Percentiles rank a stretch among this genome's conserved stretches.
Evolutionary conservation across 2,113 vertebrate species (phyloP).

Genomic region (Chloropsis hardwickii): DNA sequence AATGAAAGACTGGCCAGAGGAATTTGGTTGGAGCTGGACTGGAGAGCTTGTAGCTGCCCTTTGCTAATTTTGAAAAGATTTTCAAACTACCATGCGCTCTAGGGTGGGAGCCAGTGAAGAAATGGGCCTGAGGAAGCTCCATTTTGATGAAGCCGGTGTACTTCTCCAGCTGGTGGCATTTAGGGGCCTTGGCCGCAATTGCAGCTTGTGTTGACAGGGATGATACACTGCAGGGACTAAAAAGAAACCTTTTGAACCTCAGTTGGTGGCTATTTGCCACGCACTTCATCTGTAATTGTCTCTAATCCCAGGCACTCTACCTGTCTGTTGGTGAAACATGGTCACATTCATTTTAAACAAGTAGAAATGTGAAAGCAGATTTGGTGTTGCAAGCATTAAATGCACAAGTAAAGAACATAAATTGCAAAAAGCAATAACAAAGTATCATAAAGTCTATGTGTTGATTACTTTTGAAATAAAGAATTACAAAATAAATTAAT

Average conservation of each 20-base stretch:
- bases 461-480: slow-evolving; percentile 49
- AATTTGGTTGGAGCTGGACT: neutral
- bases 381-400: neutral
- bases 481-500: slow-evolving; percentile 59
- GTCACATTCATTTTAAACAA: neutral
- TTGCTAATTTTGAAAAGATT: neutral
- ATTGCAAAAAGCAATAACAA: neutral
- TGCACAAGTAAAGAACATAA: neutral
- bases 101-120: neutral
- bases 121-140: neutral
- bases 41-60: neutral
- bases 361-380: neutral
- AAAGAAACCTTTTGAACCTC: slow-evolving; percentile 10
- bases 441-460: neutral
- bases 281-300: neutral
- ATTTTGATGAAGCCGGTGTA: neutral
- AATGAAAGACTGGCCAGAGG: neutral
- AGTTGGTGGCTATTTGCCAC: neutral
- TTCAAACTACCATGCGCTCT: neutral
- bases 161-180: neutral
- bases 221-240: neutral
- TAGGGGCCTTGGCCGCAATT: neutral
- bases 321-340: neutral
- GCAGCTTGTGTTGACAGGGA: neutral
- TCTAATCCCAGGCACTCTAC: slow-evolving; percentile 8